phyloP scores from a whole-genome alignment of 2,888 invertebrate genomes.

The Tanypteryx hageni region DNA sequence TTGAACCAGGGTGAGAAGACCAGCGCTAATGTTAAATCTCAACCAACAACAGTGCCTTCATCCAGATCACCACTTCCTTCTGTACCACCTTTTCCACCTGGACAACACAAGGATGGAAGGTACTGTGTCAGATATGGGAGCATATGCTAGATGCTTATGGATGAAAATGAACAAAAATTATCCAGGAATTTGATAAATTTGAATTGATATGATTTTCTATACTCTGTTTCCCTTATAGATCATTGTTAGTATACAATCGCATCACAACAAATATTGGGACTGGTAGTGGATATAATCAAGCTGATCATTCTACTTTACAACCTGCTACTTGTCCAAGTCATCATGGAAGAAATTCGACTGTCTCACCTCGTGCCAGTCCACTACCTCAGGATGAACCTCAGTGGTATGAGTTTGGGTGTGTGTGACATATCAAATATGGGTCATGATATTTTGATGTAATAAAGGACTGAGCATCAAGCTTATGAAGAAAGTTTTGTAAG shows the following conservation, averaged over 20 bases:
- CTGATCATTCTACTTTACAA: not conserved
- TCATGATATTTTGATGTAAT: not conserved
- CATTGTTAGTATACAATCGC: constrained; percentile 85
- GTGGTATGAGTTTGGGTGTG: constrained; percentile 97
- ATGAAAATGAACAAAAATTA: not conserved
- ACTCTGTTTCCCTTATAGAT: constrained; percentile 72
- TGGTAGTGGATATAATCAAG: constrained; percentile 69
- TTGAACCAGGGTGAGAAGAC: not conserved
- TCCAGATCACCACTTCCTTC: not conserved
- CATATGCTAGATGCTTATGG: no score
- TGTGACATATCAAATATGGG: constrained; percentile 76
- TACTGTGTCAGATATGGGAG: not conserved
- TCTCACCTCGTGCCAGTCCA: not conserved
- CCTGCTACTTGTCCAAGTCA: not conserved
- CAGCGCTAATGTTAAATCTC: not conserved
- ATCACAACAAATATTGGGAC: constrained; percentile 85
- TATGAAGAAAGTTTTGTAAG: not conserved
- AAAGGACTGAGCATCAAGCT: not conserved
- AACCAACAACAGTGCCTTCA: not conserved
- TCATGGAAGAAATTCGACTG: not conserved
- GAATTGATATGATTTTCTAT: not conserved
- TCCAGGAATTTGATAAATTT: no score
- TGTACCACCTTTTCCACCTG: not conserved
- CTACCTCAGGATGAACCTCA: constrained; percentile 5
- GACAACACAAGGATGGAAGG: not conserved